These are phyloP conservation scores for Spongilla lacustris DNA, from an alignment of 37 sponge, comb jelly and placozoan species.

Conservation along the genomic window DNA sequence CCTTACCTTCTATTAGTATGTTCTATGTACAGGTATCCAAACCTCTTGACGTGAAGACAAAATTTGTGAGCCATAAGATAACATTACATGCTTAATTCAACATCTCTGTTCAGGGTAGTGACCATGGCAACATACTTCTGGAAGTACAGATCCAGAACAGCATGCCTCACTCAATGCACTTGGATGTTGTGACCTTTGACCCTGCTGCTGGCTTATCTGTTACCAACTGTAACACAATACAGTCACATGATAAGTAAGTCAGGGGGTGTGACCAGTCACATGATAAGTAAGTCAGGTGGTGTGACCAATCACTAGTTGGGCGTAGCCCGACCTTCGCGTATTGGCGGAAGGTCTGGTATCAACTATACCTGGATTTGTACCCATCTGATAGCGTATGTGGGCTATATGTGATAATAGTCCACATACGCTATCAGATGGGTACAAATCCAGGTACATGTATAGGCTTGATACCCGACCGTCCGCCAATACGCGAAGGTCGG, in stretches of 20 bases:
- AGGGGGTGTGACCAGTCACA: not conserved
- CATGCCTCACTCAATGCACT: conserved; percentile 70
- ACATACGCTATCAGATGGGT: no score
- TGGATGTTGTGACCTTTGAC: conserved; percentile 81
- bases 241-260: not conserved
- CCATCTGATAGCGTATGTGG: no score
- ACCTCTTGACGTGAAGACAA: conserved; percentile 93
- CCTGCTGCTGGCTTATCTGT: conserved; percentile 64
- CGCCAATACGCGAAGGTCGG: no score
- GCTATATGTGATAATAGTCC: no score
- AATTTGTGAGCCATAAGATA: conserved; percentile 30
- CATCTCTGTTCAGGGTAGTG: not conserved
- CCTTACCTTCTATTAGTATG: not conserved
- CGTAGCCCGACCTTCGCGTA: no score
- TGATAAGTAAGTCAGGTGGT: not conserved
- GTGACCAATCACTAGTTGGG: no score
- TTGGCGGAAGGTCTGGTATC: no score
- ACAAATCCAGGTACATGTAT: no score
- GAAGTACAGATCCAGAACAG: conserved; percentile 89
- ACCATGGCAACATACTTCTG: conserved; percentile 74
- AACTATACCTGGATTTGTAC: no score
- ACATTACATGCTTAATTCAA: not conserved
- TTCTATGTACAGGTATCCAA: conserved; percentile 67
- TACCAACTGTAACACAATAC: conserved; percentile 44
- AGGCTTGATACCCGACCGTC: no score